Evolutionary conservation across 2,113 vertebrate genomes (phyloP).

Genomic region (Trogon surrucura): DNA sequence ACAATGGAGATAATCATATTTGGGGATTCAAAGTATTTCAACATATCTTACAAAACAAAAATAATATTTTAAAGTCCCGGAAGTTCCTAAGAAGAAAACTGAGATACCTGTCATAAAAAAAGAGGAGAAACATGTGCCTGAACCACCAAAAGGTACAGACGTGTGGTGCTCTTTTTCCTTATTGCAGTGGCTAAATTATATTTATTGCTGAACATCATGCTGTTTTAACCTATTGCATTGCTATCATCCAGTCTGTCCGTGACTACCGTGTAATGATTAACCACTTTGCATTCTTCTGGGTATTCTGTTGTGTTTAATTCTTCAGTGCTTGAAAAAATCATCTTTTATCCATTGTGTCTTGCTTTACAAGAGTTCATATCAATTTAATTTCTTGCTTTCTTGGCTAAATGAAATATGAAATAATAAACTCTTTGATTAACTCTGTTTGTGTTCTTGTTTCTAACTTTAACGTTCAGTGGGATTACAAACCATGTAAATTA

Average conservation of each 20-base stretch:
- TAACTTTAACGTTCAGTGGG: background rate
- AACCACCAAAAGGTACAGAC: slow-evolving; percentile 76
- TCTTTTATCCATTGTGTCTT: slow-evolving; percentile 4
- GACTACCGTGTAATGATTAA: background rate
- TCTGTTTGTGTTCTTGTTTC: background rate
- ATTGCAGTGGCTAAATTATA: background rate
- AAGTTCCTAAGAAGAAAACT: slow-evolving; percentile 75
- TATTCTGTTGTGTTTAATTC: slow-evolving; percentile 34
- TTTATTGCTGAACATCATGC: background rate
- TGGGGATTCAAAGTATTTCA: background rate
- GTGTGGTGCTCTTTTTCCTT: background rate
- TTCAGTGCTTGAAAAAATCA: background rate
- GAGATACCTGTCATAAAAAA: slow-evolving; percentile 71
- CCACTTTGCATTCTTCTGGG: background rate
- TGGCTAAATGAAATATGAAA: background rate
- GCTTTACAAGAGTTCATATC: background rate
- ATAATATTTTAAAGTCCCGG: slow-evolving; percentile 74
- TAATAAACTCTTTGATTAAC: background rate
- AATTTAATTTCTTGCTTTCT: background rate
- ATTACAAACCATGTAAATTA: slow-evolving; percentile 20
- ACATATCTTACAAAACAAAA: background rate
- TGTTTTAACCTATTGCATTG: background rate
- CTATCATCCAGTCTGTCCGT: background rate
- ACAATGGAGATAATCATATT: background rate
- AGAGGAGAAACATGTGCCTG: slow-evolving; percentile 72